Conservation (phyloP, 2,888 invertebrate species). For the Drosophila macrospina region DNA sequence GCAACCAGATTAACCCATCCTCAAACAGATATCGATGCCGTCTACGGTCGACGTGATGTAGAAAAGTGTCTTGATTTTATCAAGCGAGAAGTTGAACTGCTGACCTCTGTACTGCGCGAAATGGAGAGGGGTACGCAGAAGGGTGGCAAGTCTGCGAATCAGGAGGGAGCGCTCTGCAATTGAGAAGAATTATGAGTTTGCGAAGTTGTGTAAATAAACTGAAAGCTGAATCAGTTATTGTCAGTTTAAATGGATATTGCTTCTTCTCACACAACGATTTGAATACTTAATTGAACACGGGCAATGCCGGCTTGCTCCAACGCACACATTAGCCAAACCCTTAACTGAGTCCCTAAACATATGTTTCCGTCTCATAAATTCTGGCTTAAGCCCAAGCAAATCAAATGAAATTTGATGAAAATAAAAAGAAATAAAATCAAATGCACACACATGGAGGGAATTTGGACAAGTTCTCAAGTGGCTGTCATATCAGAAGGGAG, state of each 20-base stretch:
- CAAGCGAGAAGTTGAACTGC: constrained; percentile 49
- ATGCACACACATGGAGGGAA: constrained; percentile 31
- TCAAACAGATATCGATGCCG: constrained; percentile 40
- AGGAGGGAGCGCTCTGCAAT: constrained; percentile 27
- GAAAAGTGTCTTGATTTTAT: constrained; percentile 52
- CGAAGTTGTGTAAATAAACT: constrained; percentile 12
- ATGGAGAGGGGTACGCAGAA: constrained; percentile 36
- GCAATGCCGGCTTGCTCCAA: background rate
- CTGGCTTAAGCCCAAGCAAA: constrained; percentile 54
- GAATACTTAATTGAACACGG: background rate
- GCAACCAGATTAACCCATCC: background rate
- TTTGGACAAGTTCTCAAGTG: constrained; percentile 64
- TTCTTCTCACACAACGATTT: too few species aligned
- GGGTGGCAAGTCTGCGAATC: constrained; percentile 31
- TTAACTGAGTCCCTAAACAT: constrained; percentile 45
- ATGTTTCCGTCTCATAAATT: constrained; percentile 49
- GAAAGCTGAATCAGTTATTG: background rate
- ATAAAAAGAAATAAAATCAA: constrained; percentile 35
- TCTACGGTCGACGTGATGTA: constrained; percentile 34
- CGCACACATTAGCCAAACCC: constrained; percentile 44
- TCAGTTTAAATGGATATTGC: too few species aligned
- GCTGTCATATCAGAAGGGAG: too few species aligned
- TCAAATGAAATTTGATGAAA: constrained; percentile 67
- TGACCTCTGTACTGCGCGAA: constrained; percentile 42
- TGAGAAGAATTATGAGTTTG: constrained; percentile 7